A percentile compares a stretch with the other conserved stretches of the same genome.
Evolutionary conservation across 2,113 vertebrate genomes (phyloP).

Genomic region (Hippocampus abdominalis): DNA sequence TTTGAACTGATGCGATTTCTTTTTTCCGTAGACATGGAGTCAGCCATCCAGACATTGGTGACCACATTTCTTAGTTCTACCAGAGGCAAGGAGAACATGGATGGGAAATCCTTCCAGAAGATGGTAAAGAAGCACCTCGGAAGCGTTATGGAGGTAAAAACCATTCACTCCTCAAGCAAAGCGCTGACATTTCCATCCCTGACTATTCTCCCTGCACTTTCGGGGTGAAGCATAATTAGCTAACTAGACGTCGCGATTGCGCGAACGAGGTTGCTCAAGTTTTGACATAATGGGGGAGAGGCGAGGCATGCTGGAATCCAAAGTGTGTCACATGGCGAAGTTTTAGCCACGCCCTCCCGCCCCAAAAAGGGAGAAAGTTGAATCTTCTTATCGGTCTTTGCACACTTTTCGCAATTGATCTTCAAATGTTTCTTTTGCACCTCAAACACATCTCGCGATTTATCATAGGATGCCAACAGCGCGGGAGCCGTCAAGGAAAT

Average conservation of each 20-base stretch:
- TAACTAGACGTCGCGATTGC: too few species aligned
- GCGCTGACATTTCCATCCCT: background rate
- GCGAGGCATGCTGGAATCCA: too few species aligned
- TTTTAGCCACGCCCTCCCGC: too few species aligned
- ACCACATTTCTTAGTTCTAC: slow-evolving; percentile 52
- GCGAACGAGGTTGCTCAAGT: too few species aligned
- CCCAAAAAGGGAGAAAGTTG: too few species aligned
- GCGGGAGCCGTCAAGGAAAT: slow-evolving; percentile 59
- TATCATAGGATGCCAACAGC: slow-evolving; percentile 59
- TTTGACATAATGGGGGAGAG: too few species aligned
- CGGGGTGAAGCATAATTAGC: too few species aligned
- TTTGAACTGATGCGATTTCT: background rate
- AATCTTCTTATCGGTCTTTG: too few species aligned
- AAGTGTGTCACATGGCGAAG: too few species aligned
- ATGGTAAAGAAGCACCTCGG: slow-evolving; percentile 59
- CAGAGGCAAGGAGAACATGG: slow-evolving; percentile 58
- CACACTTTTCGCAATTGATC: too few species aligned
- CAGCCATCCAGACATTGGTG: slow-evolving; percentile 65
- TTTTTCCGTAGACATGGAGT: slow-evolving; percentile 61
- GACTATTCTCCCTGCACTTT: background rate
- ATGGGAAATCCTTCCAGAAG: slow-evolving; percentile 55
- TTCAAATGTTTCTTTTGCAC: background rate
- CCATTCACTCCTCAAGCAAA: background rate
- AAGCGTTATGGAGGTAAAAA: slow-evolving; percentile 60
- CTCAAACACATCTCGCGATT: background rate